Evolutionary conservation across 37 sponge, comb jelly and placozoan species (phyloP).

Genomic region (Chondrosia reniformis): DNA sequence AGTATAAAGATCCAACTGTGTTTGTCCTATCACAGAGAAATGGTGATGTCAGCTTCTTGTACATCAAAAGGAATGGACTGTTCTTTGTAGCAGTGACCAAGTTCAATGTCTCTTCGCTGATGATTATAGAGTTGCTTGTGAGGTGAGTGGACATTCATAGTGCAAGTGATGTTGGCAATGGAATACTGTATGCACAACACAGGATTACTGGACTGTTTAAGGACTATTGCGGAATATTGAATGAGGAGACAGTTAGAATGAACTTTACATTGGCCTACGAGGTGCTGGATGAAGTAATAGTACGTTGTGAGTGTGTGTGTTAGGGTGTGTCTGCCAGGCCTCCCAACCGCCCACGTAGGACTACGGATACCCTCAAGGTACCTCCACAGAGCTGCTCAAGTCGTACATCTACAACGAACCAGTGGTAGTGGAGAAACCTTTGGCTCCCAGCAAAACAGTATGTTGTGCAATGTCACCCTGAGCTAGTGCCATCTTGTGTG

Average conservation of each 20-base stretch:
- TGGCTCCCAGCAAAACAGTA: not conserved
- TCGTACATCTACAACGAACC: slow-evolving; percentile 83
- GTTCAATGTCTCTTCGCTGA: slow-evolving; percentile 83
- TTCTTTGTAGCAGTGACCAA: slow-evolving; percentile 91
- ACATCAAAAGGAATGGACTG: slow-evolving; percentile 78
- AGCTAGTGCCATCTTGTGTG: not conserved
- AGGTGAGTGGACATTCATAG: slow-evolving; percentile 50
- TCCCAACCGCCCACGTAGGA: slow-evolving; percentile 45
- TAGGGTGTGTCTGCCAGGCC: not conserved
- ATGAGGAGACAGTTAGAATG: slow-evolving; percentile 87
- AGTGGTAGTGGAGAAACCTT: slow-evolving; percentile 6
- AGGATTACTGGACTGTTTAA: slow-evolving; percentile 84
- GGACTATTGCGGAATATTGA: slow-evolving; percentile 93
- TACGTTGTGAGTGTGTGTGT: not conserved
- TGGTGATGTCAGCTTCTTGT: slow-evolving; percentile 73
- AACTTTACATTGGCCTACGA: slow-evolving; percentile 92
- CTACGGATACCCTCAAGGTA: slow-evolving; percentile 89
- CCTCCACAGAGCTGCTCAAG: slow-evolving; percentile 86
- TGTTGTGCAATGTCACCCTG: not conserved
- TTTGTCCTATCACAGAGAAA: slow-evolving; percentile 32
- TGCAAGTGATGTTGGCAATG: no score
- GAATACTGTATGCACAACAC: not conserved
- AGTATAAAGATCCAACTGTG: not conserved
- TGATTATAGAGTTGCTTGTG: slow-evolving; percentile 71
- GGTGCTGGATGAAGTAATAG: slow-evolving; percentile 89